These are phyloP conservation scores for Epinotia nisella DNA, from an alignment of 2,888 invertebrate genomes.

Conservation along the genomic window DNA sequence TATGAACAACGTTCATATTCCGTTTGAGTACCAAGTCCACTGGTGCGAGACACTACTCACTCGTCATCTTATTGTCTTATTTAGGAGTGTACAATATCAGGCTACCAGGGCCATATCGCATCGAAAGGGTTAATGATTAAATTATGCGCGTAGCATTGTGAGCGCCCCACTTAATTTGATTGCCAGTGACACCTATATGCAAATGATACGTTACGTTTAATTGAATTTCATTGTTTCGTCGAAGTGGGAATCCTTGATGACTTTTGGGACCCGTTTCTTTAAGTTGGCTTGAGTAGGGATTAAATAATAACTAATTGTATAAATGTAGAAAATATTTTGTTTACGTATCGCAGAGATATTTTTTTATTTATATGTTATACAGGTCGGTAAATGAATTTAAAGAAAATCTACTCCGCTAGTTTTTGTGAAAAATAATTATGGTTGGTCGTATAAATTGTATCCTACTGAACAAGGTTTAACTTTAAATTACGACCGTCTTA, in stretches of 20 bases:
- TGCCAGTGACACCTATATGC: conserved; percentile 79
- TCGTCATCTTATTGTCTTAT: conserved; percentile 11
- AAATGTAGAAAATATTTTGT: not conserved
- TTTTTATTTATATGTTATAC: no score
- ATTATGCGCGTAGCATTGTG: conserved; percentile 75
- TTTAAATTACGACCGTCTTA: no score
- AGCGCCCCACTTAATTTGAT: conserved; percentile 78
- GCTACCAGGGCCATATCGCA: conserved; percentile 60
- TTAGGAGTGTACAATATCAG: conserved; percentile 45
- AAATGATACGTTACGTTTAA: conserved; percentile 79
- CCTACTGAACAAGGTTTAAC: no score
- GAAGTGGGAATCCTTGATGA: conserved; percentile 62
- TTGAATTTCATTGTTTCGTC: conserved; percentile 79
- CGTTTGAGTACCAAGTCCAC: no score
- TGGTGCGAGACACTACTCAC: not conserved
- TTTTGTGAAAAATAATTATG: no score
- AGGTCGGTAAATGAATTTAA: no score
- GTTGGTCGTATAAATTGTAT: no score
- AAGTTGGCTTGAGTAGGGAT: conserved; percentile 12
- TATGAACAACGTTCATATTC: no score
- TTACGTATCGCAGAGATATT: no score
- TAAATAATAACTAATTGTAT: conserved; percentile 3
- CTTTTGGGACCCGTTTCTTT: conserved; percentile 57
- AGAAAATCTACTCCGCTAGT: no score
- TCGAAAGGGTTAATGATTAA: conserved; percentile 73